Evolutionary conservation across 2,888 invertebrate species (phyloP).

Genomic region (Pollenia griseotomentosa): DNA sequence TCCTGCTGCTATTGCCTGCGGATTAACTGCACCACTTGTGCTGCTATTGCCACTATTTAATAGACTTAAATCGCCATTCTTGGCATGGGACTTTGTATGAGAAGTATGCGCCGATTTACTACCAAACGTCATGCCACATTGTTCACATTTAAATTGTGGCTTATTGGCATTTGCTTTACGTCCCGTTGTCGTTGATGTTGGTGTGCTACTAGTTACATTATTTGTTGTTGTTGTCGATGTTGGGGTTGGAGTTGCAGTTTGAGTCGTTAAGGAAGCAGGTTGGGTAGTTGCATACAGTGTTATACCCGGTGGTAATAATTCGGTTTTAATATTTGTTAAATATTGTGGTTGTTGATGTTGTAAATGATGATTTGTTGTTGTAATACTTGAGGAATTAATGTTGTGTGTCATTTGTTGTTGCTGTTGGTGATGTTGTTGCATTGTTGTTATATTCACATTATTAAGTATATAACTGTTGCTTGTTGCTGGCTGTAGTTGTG

Average conservation of each 20-base stretch:
- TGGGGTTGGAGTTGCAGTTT: slow-evolving; percentile 10
- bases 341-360: slow-evolving; percentile 74
- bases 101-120: slow-evolving; percentile 91
- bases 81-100: slow-evolving; percentile 88
- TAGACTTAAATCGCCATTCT: slow-evolving; percentile 78
- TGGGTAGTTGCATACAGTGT: slow-evolving; percentile 72
- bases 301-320: slow-evolving; percentile 73
- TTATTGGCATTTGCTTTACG: slow-evolving; percentile 81
- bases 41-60: slow-evolving; percentile 62
- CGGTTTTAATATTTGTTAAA: slow-evolving; percentile 76
- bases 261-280: slow-evolving; percentile 67
- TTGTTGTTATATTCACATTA: slow-evolving; percentile 61
- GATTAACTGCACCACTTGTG: slow-evolving; percentile 60
- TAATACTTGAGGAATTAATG: slow-evolving; percentile 76
- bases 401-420: slow-evolving; percentile 75
- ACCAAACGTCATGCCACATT: slow-evolving; percentile 90
- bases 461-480: slow-evolving; percentile 68
- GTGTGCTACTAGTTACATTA: slow-evolving; percentile 72
- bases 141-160: slow-evolving; percentile 87
- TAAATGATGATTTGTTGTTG: slow-evolving; percentile 77
- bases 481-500: slow-evolving; percentile 75
- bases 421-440: slow-evolving; percentile 65
- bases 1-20: slow-evolving; percentile 77
- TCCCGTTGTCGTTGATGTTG: slow-evolving; percentile 44
- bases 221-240: slow-evolving; percentile 49